These are phyloP conservation scores for Leptopilina myrica DNA, from an alignment of 2,888 invertebrate genomes.

Conservation along the genomic window DNA sequence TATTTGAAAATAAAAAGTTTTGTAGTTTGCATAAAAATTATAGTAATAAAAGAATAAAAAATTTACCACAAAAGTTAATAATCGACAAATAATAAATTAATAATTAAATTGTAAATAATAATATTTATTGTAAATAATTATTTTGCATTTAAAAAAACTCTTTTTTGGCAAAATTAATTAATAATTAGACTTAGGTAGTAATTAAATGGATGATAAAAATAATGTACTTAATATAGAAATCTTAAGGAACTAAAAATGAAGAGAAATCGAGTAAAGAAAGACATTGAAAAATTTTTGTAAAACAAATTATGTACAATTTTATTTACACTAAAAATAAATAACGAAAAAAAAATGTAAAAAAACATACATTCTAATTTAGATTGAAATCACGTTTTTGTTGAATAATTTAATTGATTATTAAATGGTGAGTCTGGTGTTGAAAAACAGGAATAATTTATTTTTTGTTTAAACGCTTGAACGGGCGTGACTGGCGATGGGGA, in stretches of 20 bases:
- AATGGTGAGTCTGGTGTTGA: not conserved
- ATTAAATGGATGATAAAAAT: too few relatives aligned
- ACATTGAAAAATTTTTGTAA: not conserved
- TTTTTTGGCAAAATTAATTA: too few relatives aligned
- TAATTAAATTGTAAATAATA: too few relatives aligned
- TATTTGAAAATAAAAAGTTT: too few relatives aligned
- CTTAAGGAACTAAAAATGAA: not conserved
- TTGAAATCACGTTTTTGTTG: not conserved
- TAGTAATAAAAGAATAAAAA: too few relatives aligned
- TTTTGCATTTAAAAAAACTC: too few relatives aligned
- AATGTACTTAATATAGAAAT: too few relatives aligned
- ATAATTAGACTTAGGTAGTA: too few relatives aligned
- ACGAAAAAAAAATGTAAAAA: constrained; percentile 13
- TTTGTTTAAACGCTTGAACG: not conserved
- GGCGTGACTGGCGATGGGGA: not conserved
- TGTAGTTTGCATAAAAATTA: too few relatives aligned
- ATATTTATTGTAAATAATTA: too few relatives aligned
- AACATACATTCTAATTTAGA: constrained; percentile 3
- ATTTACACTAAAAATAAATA: constrained; percentile 12
- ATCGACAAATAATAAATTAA: too few relatives aligned
- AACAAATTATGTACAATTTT: constrained; percentile 14
- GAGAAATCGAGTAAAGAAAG: not conserved
- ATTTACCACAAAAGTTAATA: too few relatives aligned
- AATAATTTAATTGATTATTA: not conserved
- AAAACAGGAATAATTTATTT: constrained; percentile 3